Base-by-base conservation (phyloP, 2,113 vertebrate genomes). In the Diglossa brunneiventris region DNA sequence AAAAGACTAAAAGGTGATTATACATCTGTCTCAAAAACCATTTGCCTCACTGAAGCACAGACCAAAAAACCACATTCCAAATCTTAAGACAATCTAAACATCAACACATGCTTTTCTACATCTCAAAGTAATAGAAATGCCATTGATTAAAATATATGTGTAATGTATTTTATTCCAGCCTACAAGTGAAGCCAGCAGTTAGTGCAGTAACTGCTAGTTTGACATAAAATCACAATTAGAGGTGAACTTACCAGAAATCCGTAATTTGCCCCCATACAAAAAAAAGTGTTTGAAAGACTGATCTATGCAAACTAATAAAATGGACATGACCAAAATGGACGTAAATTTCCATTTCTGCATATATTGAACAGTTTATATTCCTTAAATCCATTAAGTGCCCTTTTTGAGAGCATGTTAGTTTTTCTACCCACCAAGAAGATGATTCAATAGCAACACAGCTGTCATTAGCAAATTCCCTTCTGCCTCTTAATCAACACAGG, bases 261-360 rank as follows among this genome's bases (percentile, higher is more conserved):
- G 1, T 68, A 15, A 64, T 23, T 77, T 5, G 1, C 3, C 8
- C 3, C 27, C 24, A 61, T 11, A 47, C 10, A 72, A 80, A 64
- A 61, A 64, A 58, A 42, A 39, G 27, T 2, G 4, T 41, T 19
- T 3, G 0, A 15, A 87, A 17, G 15, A 77, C n/a, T 44, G 41
- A 35, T 15, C 22, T 77, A 52, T 10, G 13, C 21, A 53, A 87
- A 68, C 20, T 49, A 83, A n/a, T 21, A 42, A 59, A 59, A 63
- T 0, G 2, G 33, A 72, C 9, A 11, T 2, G 2, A 33, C 13
- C 19, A 66, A 81, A 81, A 52, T 0, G 0, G 22, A 46, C 81
- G 44, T 52, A 35, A 24, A 30, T 50, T 84, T 77, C 39, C 15
- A 28, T 31, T 76, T 91, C 49, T 28, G 5, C 4, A 11, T 46